A percentile compares a stretch with the other conserved stretches of the same genome.
Conservation (phyloP, 2,888 invertebrate species). For the Psylliodes chrysocephalus region DNA sequence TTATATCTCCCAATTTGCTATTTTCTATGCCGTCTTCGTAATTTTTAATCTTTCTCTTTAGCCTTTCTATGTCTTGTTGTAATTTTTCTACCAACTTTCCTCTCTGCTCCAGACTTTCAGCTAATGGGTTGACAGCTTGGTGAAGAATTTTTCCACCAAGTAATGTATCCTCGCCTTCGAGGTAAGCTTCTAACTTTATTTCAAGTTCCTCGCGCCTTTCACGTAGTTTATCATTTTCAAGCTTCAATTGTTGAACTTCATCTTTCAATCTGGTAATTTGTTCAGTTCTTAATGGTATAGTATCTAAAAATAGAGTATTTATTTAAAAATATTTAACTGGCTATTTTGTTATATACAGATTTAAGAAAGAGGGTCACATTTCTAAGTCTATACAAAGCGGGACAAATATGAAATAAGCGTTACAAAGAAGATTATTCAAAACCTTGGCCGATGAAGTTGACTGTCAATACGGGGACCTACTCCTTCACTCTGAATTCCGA, state of each 20-base stretch:
- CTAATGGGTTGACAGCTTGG: constrained; percentile 78
- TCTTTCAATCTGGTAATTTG: constrained; percentile 70
- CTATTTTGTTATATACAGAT: no score
- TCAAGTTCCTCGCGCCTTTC: constrained; percentile 72
- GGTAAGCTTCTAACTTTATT: constrained; percentile 71
- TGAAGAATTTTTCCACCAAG: constrained; percentile 68
- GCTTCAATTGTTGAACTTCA: constrained; percentile 68
- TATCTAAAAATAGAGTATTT: constrained; percentile 51
- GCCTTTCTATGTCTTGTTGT: constrained; percentile 73
- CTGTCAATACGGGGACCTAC: no score
- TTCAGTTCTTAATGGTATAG: constrained; percentile 63
- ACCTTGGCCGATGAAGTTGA: no score
- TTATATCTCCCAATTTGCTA: constrained; percentile 59
- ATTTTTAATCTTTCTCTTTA: constrained; percentile 70
- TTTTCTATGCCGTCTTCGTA: constrained; percentile 67
- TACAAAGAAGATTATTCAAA: no score
- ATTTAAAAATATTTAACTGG: no score
- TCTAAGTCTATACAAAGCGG: no score
- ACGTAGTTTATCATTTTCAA: constrained; percentile 65
- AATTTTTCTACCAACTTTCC: constrained; percentile 76
- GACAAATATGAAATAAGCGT: no score
- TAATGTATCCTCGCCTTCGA: constrained; percentile 60
- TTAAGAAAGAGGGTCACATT: no score
- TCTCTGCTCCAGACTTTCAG: constrained; percentile 73
- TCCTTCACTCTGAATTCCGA: no score